phyloP scores from a whole-genome alignment of 2,888 invertebrate genomes.

The Xylophagus ater region DNA sequence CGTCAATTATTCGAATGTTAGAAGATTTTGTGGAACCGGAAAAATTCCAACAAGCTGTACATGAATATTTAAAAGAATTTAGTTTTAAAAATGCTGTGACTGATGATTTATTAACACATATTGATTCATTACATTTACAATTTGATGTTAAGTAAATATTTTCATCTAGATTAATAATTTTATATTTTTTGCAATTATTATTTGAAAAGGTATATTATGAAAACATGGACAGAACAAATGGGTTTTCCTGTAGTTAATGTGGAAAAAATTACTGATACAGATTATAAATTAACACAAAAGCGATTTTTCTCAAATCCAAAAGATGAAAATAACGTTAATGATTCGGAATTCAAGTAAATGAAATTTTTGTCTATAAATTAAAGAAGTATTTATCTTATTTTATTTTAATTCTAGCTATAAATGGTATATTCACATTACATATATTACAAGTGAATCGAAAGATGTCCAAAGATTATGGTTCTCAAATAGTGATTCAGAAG shows the following conservation, averaged over 20 bases:
- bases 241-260: constrained; percentile 71
- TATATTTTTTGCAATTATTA: neutral
- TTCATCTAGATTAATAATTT: too few species aligned
- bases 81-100: constrained; percentile 69
- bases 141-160: constrained; percentile 40
- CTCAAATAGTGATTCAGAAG: constrained; percentile 31
- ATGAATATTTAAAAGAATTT: constrained; percentile 59
- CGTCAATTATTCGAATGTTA: constrained; percentile 78
- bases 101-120: constrained; percentile 52
- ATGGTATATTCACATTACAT: constrained; percentile 80
- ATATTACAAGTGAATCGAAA: constrained; percentile 46
- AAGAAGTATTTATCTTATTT: constrained; percentile 3
- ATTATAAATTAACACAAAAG: constrained; percentile 55
- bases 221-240: constrained; percentile 84
- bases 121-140: constrained; percentile 44
- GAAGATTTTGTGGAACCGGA: constrained; percentile 60
- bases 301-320: constrained; percentile 63
- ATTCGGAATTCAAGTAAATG: constrained; percentile 43
- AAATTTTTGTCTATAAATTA: constrained; percentile 5
- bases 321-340: constrained; percentile 41
- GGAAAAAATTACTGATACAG: constrained; percentile 37
- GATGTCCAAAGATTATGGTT: constrained; percentile 34
- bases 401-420: constrained; percentile 47
- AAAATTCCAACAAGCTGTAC: constrained; percentile 60
- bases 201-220: constrained; percentile 52